Evolutionary conservation across 2,797 vertebrate species (phyloP).

Genomic region (Anas flavirostris): DNA sequence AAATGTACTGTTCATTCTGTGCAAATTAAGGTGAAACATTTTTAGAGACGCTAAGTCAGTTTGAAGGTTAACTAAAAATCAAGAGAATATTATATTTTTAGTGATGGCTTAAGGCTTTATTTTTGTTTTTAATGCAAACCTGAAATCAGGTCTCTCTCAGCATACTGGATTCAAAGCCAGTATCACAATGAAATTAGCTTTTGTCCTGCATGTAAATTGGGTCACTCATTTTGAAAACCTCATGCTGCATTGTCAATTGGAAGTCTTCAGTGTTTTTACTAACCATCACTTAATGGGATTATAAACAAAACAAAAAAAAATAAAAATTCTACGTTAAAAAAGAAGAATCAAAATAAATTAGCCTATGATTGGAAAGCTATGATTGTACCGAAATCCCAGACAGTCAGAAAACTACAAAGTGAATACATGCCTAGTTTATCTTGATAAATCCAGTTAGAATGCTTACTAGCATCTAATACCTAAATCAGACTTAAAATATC

Average conservation of each 20-base stretch:
- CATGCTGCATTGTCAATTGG: background rate
- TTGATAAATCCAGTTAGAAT: background rate
- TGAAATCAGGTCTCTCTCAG: background rate
- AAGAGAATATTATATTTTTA: background rate
- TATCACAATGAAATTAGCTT: constrained; percentile 19
- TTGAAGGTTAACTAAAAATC: background rate
- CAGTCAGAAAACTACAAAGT: background rate
- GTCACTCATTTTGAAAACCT: background rate
- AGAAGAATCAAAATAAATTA: background rate
- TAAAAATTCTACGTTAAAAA: background rate
- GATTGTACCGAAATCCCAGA: background rate
- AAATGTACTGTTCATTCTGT: background rate
- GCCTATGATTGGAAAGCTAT: background rate
- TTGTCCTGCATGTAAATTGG: constrained; percentile 9
- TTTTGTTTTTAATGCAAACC: background rate
- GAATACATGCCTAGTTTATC: background rate
- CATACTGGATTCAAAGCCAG: constrained; percentile 3
- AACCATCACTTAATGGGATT: background rate
- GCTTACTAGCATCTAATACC: background rate
- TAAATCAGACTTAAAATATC: background rate
- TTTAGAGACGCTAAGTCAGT: background rate
- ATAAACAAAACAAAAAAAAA: background rate
- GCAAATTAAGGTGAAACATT: background rate
- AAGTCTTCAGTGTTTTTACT: background rate
- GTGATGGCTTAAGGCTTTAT: background rate